Percentiles rank a stretch among this genome's conserved stretches.
Conservation (phyloP, 2,113 vertebrate species). For the human region DNA sequence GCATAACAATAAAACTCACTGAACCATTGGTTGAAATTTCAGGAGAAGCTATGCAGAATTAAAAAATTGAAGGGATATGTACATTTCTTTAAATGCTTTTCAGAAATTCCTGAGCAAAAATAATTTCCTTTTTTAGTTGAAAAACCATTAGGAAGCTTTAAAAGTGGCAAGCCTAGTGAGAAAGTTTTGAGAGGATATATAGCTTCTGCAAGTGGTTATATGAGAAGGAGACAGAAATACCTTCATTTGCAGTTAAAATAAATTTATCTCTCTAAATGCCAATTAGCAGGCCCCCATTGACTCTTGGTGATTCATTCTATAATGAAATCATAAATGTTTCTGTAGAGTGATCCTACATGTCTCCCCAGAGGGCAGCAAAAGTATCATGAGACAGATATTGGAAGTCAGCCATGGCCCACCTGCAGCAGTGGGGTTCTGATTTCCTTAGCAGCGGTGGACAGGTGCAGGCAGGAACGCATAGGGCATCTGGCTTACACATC, state of each 20-base stretch:
- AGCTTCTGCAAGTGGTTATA: background rate
- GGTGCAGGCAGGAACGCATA: background rate
- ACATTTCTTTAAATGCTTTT: background rate
- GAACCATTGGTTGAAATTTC: background rate
- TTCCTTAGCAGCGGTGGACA: background rate
- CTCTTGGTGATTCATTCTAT: slow-evolving; percentile 32
- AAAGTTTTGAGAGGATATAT: background rate
- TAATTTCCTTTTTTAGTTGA: slow-evolving; percentile 18
- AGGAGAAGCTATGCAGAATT: background rate
- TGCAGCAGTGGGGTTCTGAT: background rate
- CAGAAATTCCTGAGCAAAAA: background rate
- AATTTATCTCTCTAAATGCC: slow-evolving; percentile 51
- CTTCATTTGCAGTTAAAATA: slow-evolving; percentile 47
- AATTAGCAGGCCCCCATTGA: slow-evolving; percentile 46
- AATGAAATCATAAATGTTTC: slow-evolving; percentile 67
- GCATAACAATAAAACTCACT: background rate
- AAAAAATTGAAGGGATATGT: background rate
- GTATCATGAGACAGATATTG: slow-evolving; percentile 41
- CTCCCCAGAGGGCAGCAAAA: slow-evolving; percentile 43
- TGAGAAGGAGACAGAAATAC: background rate
- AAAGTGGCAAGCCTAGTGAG: background rate
- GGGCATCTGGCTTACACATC: slow-evolving; percentile 42
- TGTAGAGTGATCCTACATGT: background rate
- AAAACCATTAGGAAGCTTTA: slow-evolving; percentile 23
- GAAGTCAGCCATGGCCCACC: slow-evolving; percentile 51